Base-by-base conservation (phyloP, 2,113 vertebrate genomes). In the Elephas maximus region DNA sequence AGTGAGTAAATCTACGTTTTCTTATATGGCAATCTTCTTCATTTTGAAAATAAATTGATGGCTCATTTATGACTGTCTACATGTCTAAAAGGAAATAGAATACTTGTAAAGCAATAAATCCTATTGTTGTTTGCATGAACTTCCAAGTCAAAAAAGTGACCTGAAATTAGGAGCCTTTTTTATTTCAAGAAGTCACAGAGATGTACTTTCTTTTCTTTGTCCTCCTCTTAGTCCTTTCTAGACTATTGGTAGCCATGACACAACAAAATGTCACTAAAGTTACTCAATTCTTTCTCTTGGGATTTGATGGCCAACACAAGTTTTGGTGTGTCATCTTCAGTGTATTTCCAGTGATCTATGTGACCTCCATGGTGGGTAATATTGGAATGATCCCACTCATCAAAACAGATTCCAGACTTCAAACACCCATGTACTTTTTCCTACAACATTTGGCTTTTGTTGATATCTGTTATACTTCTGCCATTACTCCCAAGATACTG, bases 401-500 rank as follows among this genome's bases (percentile, higher is more conserved):
- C 65, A 83, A 62, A 24, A 24, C 51, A 6, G 83, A 95, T 77
- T n/a, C 60, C 53, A 41, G 86, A 94, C 45, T 94, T 96, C 74
- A 76, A 53, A 79, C 48, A 53, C 77, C 77, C 45, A 79, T 53
- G 77, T 79, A 48, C 76, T 48, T 78, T 78, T 48, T 73, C 45
- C 44, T 51, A 30, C 45, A 95, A 91, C 81, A 44, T 95, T 57
- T 37, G 80, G 33, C 86, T 8, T 84, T 92, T 23, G 78, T 96
- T 33, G 97, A 97, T 30, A 41, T 77, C 69, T 97, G 94, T 65
- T 97, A 87, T 73, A 95, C 90, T 26, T 96, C 96, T 30, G 95
- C 95, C 48, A 87, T 98, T 69, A 97, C 97, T 26, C 97, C 97
- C 45, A 98, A 98, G 60, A 96, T 97, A 90, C 33, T 98, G n/a